Conservation (phyloP, 2,113 vertebrate species). For the Passer montanus region DNA sequence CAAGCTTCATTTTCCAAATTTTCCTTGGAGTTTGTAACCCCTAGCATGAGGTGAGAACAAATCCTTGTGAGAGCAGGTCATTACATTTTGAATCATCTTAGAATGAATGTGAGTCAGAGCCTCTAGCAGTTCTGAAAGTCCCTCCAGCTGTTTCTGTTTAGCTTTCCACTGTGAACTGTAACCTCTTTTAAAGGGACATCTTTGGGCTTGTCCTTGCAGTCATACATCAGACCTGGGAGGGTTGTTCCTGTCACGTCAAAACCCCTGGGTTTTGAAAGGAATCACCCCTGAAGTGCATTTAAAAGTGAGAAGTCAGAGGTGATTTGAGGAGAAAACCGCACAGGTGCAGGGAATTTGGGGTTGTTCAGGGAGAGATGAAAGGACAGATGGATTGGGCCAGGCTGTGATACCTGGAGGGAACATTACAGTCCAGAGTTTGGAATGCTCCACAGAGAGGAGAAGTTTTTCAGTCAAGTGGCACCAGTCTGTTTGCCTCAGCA, state of each 20-base stretch:
- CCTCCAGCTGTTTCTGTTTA: neutral
- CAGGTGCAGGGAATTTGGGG: neutral
- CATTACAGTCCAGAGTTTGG: neutral
- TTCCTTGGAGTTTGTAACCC: neutral
- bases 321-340: neutral
- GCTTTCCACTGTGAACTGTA: neutral
- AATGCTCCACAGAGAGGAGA: neutral
- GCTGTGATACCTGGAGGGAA: neutral
- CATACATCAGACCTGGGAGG: neutral
- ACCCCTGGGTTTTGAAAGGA: neutral
- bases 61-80: neutral
- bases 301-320: neutral
- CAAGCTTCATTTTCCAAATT: neutral
- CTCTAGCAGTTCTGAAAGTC: neutral
- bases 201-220: neutral
- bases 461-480: neutral
- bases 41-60: neutral
- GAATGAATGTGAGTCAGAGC: neutral
- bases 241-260: neutral
- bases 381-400: neutral
- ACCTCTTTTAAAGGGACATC: neutral
- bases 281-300: neutral
- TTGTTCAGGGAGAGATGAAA: neutral
- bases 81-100: neutral
- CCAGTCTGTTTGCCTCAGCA: neutral